A percentile compares a stretch with the other conserved stretches of the same genome.
phyloP scores from a whole-genome alignment of 1,140 invertebrate genomes.

The Platorchestia sp. region DNA sequence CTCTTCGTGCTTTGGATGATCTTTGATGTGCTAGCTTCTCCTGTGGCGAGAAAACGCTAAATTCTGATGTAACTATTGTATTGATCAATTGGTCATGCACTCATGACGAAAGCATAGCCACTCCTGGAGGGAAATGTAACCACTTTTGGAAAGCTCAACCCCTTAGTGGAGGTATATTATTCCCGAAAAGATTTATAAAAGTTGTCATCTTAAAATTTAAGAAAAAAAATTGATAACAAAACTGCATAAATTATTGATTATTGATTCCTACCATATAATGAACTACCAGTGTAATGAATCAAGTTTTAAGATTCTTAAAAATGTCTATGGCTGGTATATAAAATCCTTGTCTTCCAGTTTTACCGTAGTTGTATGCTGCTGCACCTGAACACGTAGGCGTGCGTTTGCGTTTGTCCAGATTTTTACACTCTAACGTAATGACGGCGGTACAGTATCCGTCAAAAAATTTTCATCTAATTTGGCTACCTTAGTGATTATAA shows the following conservation, averaged over 20 bases:
- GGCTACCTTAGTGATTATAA: too few species aligned
- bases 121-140: too few species aligned
- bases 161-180: neutral
- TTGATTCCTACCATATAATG: neutral
- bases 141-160: too few species aligned
- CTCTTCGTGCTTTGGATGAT: too few species aligned
- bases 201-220: neutral
- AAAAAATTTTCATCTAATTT: too few species aligned
- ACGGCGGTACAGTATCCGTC: too few species aligned
- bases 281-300: neutral
- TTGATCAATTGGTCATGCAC: too few species aligned
- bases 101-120: too few species aligned
- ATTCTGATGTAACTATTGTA: too few species aligned
- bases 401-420: neutral
- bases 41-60: too few species aligned
- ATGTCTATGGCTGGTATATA: neutral
- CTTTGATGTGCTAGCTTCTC: too few species aligned
- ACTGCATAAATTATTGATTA: neutral
- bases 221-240: neutral
- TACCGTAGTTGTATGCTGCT: neutral
- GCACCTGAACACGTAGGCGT: neutral
- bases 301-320: neutral
- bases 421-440: neutral
- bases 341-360: neutral
- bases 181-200: neutral